A percentile compares a stretch with the other conserved stretches of the same genome.
Conservation (phyloP, 1,140 invertebrate genomes). For the Macrobrachium nipponense region DNA sequence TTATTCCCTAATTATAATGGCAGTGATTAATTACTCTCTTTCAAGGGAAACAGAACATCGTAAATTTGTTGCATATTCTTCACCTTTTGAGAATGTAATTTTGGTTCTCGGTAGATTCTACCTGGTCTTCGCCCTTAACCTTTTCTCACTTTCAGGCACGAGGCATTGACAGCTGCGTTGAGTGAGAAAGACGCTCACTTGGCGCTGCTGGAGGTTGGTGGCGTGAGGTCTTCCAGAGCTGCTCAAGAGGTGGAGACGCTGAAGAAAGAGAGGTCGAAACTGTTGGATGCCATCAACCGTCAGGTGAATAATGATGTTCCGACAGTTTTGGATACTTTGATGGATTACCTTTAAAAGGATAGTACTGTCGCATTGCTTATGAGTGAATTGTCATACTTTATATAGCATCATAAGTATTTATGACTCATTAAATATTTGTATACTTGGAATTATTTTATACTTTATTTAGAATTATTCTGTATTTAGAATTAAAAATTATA, state of each 20-base stretch:
- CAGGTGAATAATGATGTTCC: constrained; percentile 72
- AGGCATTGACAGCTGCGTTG: constrained; percentile 83
- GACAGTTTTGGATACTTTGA: neutral
- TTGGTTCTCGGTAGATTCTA: neutral
- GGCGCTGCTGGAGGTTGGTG: constrained; percentile 83
- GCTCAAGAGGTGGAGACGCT: constrained; percentile 76
- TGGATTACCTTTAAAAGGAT: no score
- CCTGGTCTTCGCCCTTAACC: constrained; percentile 28
- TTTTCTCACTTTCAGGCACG: constrained; percentile 75
- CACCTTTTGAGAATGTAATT: neutral
- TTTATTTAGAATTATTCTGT: no score
- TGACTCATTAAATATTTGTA: no score
- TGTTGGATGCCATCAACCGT: constrained; percentile 77
- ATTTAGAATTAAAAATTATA: no score
- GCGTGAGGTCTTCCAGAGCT: constrained; percentile 76
- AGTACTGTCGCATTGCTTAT: no score
- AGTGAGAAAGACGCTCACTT: constrained; percentile 89
- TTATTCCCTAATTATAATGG: no score
- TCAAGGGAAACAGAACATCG: no score
- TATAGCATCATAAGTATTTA: no score
- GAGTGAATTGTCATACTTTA: no score
- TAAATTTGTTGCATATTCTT: no score
- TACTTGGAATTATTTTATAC: no score
- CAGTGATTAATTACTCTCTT: no score
- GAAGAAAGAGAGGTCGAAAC: constrained; percentile 74